Base-by-base conservation (phyloP, 2,797 vertebrate species). In the Coluber constrictor region DNA sequence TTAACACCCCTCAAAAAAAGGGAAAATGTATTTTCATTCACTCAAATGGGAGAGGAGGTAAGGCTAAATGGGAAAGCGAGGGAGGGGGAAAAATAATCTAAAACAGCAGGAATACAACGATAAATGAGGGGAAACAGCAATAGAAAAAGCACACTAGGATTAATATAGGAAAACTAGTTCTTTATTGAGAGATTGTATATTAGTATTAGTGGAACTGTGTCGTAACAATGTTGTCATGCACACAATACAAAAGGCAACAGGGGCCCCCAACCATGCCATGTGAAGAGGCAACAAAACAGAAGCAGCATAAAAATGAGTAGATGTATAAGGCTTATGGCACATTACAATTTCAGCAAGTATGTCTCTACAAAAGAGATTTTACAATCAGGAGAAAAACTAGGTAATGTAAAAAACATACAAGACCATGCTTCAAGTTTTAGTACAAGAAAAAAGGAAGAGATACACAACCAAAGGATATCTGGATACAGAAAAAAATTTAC, bases 181-280 rank as follows among this genome's bases (percentile, higher is more conserved):
- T 99, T 99, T 99, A 99, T 99, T 99, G 99, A 98, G 98, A 99
- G 98, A 99, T 98, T 97, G 98, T 99, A 98, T 98, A 98, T 98
- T 98, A 98, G 98, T 98, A 98, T 98, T 98, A 98, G 98, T 98
- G 98, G 98, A 98, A 97, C 97, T 96, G 97, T 98, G 97, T 98
- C 56, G 97, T 98, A 98, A 98, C 98, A 98, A 98, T 98, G 98
- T 98, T 96, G 90, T 97, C 99, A 99, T 99, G 99, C 99, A 99
- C 98, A 99, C 98, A 95, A 97, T 98, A 98, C 97, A 97, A 97
- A 97, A 98, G 98, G 98, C 98, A 98, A 98, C 98, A 98, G 63
- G 20, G 47, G 98, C 16, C 98, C 98, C 98, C n/a, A 37, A 99
- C 98, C 99, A 99, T 99, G 99, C 99, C 98, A 98, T 98, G 98